Evolutionary conservation across 2,797 vertebrate species (phyloP), one percentile per base, ranked within the genome.

Genomic region (Lates japonicus): DNA sequence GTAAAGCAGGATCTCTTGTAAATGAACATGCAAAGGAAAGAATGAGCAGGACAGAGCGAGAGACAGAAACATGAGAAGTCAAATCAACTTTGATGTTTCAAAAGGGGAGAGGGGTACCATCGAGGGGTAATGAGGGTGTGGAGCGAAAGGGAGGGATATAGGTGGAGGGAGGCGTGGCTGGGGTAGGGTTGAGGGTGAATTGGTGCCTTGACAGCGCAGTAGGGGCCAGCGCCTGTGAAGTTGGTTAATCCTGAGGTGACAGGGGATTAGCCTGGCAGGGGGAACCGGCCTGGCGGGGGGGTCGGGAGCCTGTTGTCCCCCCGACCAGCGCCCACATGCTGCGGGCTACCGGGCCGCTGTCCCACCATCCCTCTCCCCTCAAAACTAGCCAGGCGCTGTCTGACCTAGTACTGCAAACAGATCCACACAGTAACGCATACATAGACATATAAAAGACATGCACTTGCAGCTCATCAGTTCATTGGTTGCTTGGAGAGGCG

Each of bases 211-310:
- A 91, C 87, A 87, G 89, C 92, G 1, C 94, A 93, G 94, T 84
- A 65, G 94, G 94, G 73, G 89, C 83, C 75, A 48, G 78, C 49
- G 82, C 92, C 92, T 94, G 92, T 94, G 92, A 93, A 94, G 93
- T 91, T 93, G 74, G 81, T 88, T 95, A 95, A 96, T 95, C 94
- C 93, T 42, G 83, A 85, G 77, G 90, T 93, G 88, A n/a, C 78
- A 85, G 81, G 75, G 92, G 94, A 96, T 96, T 96, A 95, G 86
- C 94, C 82, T 93, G 0, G 85, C 67, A n/a, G 93, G 94, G 85
- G 69, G 74, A 75, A 79, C 63, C n/a, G 58, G 33, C 81, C 64
- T 78, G 5, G 89, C 74, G 25, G 90, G 92, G 88, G 88, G 77
- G 80, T 84, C 39, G 87, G 83, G 88, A 91, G 71, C 76, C 81